A percentile compares a stretch with the other conserved stretches of the same genome.
Conservation (phyloP, 2,888 invertebrate species). For the Aphodius sticticus region DNA sequence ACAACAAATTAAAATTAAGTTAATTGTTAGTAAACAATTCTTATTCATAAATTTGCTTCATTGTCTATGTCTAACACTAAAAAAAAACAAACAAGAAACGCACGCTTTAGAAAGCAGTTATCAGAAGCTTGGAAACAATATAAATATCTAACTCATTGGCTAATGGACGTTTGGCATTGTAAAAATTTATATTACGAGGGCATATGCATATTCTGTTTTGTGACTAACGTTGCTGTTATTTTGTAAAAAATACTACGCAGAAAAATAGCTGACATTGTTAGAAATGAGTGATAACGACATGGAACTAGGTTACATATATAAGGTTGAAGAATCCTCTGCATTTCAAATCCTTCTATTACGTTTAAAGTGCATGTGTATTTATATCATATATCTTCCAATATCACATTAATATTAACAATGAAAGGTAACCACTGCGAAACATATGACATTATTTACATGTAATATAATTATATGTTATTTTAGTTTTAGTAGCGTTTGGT, state of each 20-base stretch:
- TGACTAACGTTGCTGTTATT: slow-evolving; percentile 16
- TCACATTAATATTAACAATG: background rate
- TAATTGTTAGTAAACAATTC: too few species aligned
- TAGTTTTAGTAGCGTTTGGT: background rate
- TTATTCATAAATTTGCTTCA: background rate
- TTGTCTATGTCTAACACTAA: background rate
- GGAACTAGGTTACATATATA: slow-evolving; percentile 20
- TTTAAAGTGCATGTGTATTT: background rate
- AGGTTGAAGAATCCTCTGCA: background rate
- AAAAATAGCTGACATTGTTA: slow-evolving; percentile 17
- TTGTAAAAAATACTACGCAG: slow-evolving; percentile 10
- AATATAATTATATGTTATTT: background rate
- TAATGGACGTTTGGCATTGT: background rate
- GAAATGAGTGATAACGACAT: slow-evolving; percentile 11
- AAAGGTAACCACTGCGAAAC: background rate
- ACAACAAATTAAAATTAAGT: too few species aligned
- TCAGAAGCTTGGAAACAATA: background rate
- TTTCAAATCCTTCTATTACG: background rate
- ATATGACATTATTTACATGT: background rate
- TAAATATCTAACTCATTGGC: background rate
- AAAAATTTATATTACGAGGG: background rate
- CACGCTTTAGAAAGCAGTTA: background rate
- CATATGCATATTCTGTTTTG: background rate
- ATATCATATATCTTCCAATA: background rate
- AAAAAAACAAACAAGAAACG: background rate